Base-by-base conservation (phyloP, 2,888 invertebrate species). In the Drosophila atroscutellata region DNA sequence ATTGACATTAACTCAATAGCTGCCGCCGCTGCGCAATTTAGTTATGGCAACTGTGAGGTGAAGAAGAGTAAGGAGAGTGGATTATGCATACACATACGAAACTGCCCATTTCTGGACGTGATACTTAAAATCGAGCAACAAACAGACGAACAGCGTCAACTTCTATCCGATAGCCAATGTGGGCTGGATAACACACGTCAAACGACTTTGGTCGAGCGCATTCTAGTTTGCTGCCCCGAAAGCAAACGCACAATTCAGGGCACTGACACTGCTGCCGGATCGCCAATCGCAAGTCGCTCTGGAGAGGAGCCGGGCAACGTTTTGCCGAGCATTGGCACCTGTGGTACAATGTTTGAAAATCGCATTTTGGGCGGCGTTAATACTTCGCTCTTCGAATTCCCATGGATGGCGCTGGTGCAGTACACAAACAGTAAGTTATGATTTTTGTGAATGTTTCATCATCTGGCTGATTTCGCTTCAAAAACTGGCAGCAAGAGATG, bases 371-470 rank as follows among this genome's bases (percentile, higher is more conserved):
- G 96, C 0, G 96, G 96, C 7, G 93, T 93, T 42, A 84, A 88
- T 39, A 94, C 95, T 0, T 94, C 94, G 5, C 92, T 96, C 11
- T 95, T 94, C 70, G 96, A 96, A 82, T 95, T 95, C 83, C 96
- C 96, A 1, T 93, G 93, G 93, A 92, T 93, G 93, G 91, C 86
- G 2, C 51, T 93, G 26, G 66, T 93, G 6, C 94, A 94, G 34
- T 96, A 95, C 67, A 83, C 80, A 55, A 92, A 89, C 72, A 75
- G 93, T 93, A 81, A 73, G 4, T 13, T 13, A 26, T 24, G 18
- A 0, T 36, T 24, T 45, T 15, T 57, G 28, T 28, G 3, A 51
- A 45, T 32, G 0, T 32, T 2, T 15, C 4, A 18, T 36, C 6
- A 30, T 32, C 4, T 52, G 34, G 8, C 8, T 11, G 6, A 20